Conservation (phyloP, 2,113 vertebrate genomes). For the Indicator indicator region DNA sequence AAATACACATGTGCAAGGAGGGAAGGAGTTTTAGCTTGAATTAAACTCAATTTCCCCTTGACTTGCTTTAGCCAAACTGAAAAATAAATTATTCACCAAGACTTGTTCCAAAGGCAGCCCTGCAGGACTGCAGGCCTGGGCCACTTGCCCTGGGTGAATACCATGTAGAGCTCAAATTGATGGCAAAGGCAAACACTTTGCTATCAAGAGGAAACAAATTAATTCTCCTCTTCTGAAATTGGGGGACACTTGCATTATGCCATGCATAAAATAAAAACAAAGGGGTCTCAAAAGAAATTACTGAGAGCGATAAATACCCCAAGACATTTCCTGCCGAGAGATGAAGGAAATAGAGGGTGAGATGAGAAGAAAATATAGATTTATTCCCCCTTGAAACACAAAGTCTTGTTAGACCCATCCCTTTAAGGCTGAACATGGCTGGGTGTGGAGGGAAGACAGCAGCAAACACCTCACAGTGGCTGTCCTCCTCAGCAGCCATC, state of each 20-base stretch:
- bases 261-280: constrained; percentile 44
- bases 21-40: not conserved
- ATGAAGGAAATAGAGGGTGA: not conserved
- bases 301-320: not conserved
- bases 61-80: constrained; percentile 24
- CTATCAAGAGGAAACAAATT: not conserved
- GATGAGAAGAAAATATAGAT: not conserved
- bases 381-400: not conserved
- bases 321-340: not conserved
- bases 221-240: not conserved
- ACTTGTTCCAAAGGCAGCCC: not conserved
- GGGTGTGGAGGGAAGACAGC: not conserved
- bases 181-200: not conserved
- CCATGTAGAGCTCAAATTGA: not conserved
- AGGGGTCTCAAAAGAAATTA: constrained; percentile 19
- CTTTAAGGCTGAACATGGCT: not conserved
- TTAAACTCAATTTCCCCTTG: constrained; percentile 8
- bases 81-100: constrained; percentile 32
- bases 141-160: not conserved
- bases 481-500: not conserved
- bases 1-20: not conserved
- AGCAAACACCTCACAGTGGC: not conserved
- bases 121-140: not conserved
- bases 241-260: not conserved
- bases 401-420: not conserved